These are phyloP conservation scores for Leptopterna dolabrata DNA, from an alignment of 2,888 invertebrate species.

Conservation along the genomic window DNA sequence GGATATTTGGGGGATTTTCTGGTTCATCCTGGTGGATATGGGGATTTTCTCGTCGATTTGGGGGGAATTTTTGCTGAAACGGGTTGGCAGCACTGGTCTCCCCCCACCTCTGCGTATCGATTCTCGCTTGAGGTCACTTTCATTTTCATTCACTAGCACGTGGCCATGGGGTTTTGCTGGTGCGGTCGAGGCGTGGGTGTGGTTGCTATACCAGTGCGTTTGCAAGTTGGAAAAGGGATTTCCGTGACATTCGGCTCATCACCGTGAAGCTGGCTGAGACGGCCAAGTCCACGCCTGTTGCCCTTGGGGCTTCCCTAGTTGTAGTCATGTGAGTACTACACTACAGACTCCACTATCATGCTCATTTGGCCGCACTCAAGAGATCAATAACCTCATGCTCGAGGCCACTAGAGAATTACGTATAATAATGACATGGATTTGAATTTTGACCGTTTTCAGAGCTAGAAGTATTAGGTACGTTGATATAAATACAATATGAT, in stretches of 20 bases:
- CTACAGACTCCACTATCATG: background rate
- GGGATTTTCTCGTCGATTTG: too few species aligned
- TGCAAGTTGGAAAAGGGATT: background rate
- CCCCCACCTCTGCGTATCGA: background rate
- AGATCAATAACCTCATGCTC: background rate
- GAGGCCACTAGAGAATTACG: background rate
- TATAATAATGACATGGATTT: background rate
- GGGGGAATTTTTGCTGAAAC: too few species aligned
- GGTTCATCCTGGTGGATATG: too few species aligned
- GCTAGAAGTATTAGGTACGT: too few species aligned
- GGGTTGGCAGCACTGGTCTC: too few species aligned
- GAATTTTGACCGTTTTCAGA: too few species aligned
- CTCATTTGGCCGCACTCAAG: background rate
- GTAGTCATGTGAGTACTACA: constrained; percentile 51
- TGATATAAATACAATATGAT: too few species aligned
- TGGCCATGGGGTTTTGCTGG: background rate
- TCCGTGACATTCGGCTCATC: background rate
- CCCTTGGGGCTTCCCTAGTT: constrained; percentile 52
- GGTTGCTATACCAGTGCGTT: too few species aligned
- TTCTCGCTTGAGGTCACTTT: background rate
- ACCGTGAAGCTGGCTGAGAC: constrained; percentile 46
- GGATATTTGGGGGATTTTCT: too few species aligned
- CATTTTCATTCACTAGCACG: background rate
- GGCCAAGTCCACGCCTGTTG: constrained; percentile 52
- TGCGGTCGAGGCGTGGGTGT: background rate